Base-by-base conservation (phyloP, 2,797 vertebrate species). In the Enteromius paludinosus region DNA sequence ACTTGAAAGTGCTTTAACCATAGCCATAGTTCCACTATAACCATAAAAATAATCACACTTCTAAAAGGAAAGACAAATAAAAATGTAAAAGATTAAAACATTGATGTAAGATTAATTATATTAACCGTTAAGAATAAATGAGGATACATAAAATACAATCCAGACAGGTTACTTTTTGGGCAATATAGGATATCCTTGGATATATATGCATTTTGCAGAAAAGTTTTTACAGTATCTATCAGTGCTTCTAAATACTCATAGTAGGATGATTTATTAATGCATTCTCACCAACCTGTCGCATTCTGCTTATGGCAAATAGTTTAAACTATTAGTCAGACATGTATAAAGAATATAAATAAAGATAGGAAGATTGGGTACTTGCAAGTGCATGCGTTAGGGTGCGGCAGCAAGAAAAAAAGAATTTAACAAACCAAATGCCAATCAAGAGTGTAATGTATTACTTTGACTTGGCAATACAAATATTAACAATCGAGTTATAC, bases 391-490 rank as follows among this genome's bases (percentile, higher is more conserved):
- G 43, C 0, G 30, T 65, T 14, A 15, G 59, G 49, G 35, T 74
- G 45, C 5, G 62, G 61, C 18, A 35, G 41, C 59, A 23, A 81
- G 9, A 30, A 28, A 66, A 45, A 81, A n/a, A 43, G 25, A 3
- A 33, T 75, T 75, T 45, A 64, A 66, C 12, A 73, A 82, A 18
- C 6, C 8, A 81, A 43, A 72, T 41, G 33, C 33, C 71, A 74
- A 68, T 75, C 80, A 75, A 56, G 8, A 30, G 4, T n/a, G 17
- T 8, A 28, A 9, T 64, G 18, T 59, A 18, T 10, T 15, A 35
- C 54, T 49, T 18, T 62, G 4, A 61, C 28, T 62, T 62, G 61
- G 61, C 61, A 62, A 62, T 30, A 17, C 28, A 62, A 56, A 62
- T 62, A 62, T 30, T 62, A 6, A 62, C 28, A 30, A 62, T 62